These are phyloP conservation scores for Ruditapes philippinarum DNA, from an alignment of 1,140 invertebrate species.

Conservation along the genomic window DNA sequence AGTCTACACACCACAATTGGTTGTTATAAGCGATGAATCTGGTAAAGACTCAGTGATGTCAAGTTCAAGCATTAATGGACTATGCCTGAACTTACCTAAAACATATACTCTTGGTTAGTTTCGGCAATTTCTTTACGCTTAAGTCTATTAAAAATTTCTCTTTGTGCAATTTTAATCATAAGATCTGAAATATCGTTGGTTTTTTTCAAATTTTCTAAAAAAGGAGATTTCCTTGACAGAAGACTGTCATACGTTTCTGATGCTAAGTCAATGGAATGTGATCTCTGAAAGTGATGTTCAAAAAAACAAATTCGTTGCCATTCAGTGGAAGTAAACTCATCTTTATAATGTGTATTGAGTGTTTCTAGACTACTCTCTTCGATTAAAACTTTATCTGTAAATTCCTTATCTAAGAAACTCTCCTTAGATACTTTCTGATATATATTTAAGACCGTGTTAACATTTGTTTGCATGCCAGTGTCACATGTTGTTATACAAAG, in stretches of 20 bases:
- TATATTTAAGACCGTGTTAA: neutral
- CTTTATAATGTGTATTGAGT: neutral
- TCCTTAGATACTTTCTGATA: neutral
- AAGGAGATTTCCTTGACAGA: neutral
- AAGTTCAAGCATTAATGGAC: neutral
- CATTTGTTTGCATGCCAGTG: neutral
- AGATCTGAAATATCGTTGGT: neutral
- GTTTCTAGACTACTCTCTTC: neutral
- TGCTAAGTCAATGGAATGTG: neutral
- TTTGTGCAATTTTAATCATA: neutral
- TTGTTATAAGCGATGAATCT: neutral
- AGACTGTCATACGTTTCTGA: neutral
- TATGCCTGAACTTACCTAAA: neutral
- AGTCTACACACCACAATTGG: neutral
- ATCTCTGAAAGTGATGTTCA: neutral
- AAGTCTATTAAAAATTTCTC: neutral
- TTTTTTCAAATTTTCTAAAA: neutral
- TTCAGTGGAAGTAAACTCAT: neutral
- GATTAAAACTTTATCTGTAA: neutral
- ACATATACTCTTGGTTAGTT: neutral
- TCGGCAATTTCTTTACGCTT: neutral
- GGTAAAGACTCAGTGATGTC: neutral
- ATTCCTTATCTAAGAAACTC: neutral
- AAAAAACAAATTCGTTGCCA: conserved; percentile 27
- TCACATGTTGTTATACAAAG: neutral